Percentiles rank a stretch among this genome's conserved stretches.
Evolutionary conservation across 2,113 vertebrate species (phyloP).

Genomic region (Cichladusa arquata): DNA sequence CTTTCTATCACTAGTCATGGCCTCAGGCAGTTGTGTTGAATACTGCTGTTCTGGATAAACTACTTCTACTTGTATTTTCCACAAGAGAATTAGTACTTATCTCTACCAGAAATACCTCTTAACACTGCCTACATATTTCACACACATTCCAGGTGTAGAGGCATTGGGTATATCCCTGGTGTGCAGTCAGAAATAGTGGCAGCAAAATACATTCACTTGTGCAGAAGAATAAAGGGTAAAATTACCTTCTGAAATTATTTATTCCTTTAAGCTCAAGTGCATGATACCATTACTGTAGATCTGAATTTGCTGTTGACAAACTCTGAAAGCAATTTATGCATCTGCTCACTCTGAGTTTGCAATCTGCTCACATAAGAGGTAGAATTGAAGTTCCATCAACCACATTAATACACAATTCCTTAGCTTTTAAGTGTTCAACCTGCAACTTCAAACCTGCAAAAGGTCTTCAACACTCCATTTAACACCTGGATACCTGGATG

Average conservation of each 20-base stretch:
- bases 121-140: background rate
- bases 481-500: background rate
- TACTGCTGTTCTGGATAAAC: background rate
- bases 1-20: background rate
- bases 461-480: background rate
- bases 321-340: background rate
- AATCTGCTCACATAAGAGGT: background rate
- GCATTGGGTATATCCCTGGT: background rate
- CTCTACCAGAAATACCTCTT: background rate
- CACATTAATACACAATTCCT: background rate
- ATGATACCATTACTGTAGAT: background rate
- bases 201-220: background rate
- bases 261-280: background rate
- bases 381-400: background rate
- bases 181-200: background rate
- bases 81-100: background rate
- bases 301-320: background rate
- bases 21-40: background rate
- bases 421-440: background rate
- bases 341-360: background rate
- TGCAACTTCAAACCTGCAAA: background rate
- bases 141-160: background rate
- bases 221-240: background rate
- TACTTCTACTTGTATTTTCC: background rate
- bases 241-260: background rate